Percentiles rank a stretch among this genome's conserved stretches.
Conservation (phyloP, 53 echinoderm and acorn worm species). For the Patiria pectinifera region DNA sequence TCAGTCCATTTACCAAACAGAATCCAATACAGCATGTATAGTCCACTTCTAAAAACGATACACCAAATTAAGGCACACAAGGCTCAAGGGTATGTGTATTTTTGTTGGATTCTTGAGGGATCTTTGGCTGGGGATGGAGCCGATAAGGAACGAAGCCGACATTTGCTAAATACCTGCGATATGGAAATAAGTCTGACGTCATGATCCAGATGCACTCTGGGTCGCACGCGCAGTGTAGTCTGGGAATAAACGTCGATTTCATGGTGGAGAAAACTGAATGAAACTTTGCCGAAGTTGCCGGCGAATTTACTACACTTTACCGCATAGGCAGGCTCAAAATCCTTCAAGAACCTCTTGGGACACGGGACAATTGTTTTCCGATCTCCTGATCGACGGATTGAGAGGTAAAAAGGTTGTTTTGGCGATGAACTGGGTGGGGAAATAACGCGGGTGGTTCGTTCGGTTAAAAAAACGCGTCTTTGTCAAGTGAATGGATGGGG, state of each 20-base stretch:
- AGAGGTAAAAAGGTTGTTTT: slow-evolving; percentile 24
- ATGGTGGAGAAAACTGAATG: slow-evolving; percentile 61
- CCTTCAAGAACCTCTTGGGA: not conserved
- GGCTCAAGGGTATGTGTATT: too few species aligned
- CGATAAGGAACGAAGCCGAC: too few species aligned
- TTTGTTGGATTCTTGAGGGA: too few species aligned
- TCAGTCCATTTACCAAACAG: too few species aligned
- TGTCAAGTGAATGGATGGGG: slow-evolving; percentile 53
- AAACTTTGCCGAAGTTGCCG: slow-evolving; percentile 40
- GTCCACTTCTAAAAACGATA: too few species aligned
- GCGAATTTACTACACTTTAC: slow-evolving; percentile 62
- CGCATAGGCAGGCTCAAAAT: slow-evolving; percentile 12
- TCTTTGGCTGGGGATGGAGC: too few species aligned
- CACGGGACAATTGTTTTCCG: not conserved
- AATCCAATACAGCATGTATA: too few species aligned
- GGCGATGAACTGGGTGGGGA: not conserved
- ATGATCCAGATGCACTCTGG: slow-evolving; percentile 37
- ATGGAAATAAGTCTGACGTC: slow-evolving; percentile 20
- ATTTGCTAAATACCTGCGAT: too few species aligned
- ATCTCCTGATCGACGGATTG: not conserved
- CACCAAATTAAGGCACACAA: too few species aligned
- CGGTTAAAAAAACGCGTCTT: slow-evolving; percentile 48
- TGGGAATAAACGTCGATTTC: slow-evolving; percentile 45
- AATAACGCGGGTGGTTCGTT: slow-evolving; percentile 34
- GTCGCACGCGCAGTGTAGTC: not conserved